These are phyloP conservation scores for Syngnathus typhle DNA, from an alignment of 2,113 vertebrate genomes.

Conservation along the genomic window DNA sequence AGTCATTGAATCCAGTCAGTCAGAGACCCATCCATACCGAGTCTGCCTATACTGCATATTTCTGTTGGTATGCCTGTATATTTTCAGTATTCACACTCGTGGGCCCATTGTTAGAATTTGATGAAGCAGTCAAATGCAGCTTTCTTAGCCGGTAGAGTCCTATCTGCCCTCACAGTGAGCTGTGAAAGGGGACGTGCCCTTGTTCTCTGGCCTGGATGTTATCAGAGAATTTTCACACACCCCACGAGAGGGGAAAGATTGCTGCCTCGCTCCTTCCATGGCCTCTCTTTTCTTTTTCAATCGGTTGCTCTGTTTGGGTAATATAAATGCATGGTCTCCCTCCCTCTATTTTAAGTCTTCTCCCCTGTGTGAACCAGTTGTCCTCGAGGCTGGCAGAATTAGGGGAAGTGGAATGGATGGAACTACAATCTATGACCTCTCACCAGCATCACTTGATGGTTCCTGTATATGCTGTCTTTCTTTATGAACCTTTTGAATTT, in stretches of 20 bases:
- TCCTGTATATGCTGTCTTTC: slow-evolving; percentile 15
- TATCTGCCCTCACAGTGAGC: slow-evolving; percentile 38
- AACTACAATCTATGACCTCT: slow-evolving; percentile 31
- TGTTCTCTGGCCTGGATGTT: slow-evolving; percentile 56
- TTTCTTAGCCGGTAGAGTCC: slow-evolving; percentile 30
- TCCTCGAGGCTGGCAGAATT: slow-evolving; percentile 47
- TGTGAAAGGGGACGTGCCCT: slow-evolving; percentile 55
- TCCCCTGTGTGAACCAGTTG: slow-evolving; percentile 42
- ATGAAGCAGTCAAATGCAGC: slow-evolving; percentile 48
- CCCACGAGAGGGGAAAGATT: slow-evolving; percentile 36
- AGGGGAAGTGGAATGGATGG: slow-evolving; percentile 51
- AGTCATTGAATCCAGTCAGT: background rate
- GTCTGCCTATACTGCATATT: background rate
- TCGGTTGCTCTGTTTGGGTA: slow-evolving; percentile 49
- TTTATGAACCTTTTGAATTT: slow-evolving; percentile 33
- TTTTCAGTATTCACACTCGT: background rate
- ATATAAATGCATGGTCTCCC: slow-evolving; percentile 49
- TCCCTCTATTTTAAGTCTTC: slow-evolving; percentile 57
- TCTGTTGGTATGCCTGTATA: background rate
- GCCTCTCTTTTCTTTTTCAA: slow-evolving; percentile 45
- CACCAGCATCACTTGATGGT: slow-evolving; percentile 23
- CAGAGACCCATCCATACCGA: background rate
- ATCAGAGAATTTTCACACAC: slow-evolving; percentile 46
- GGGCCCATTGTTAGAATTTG: slow-evolving; percentile 36
- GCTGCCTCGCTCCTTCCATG: slow-evolving; percentile 27